These are phyloP conservation scores for Bursaphelenchus okinawaensis DNA, from an alignment of 2,888 invertebrate species.

Conservation along the genomic window DNA sequence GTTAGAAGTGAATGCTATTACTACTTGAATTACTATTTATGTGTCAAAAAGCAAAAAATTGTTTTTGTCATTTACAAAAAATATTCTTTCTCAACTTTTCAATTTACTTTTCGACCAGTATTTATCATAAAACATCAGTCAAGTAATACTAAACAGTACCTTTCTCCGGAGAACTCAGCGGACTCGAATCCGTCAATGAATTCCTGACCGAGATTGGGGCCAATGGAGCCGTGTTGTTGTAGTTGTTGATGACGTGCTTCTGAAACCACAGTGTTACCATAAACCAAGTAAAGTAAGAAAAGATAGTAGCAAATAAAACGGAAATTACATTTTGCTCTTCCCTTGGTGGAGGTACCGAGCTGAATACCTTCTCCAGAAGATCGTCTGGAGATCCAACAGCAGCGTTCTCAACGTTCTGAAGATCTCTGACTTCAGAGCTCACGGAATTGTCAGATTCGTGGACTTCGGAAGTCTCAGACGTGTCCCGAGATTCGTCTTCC, in stretches of 20 bases:
- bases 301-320: neutral
- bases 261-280: neutral
- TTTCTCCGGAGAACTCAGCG: neutral
- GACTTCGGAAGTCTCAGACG: conserved; percentile 4
- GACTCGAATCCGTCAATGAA: neutral
- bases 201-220: neutral
- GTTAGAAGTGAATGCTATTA: too few relatives aligned
- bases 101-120: too few relatives aligned
- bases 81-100: too few relatives aligned
- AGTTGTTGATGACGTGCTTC: conserved; percentile 13
- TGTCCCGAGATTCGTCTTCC: neutral
- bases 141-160: too few relatives aligned
- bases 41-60: too few relatives aligned
- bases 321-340: neutral
- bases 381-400: conserved; percentile 26
- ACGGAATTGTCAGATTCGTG: neutral
- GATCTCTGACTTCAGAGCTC: neutral
- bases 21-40: too few relatives aligned
- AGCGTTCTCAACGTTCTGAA: conserved; percentile 10
- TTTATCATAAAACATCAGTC: too few relatives aligned
- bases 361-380: conserved; percentile 35
- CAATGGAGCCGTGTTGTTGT: neutral
- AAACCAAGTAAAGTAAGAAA: neutral
- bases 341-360: conserved; percentile 21
- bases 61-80: too few relatives aligned